Evolutionary conservation across 2,888 invertebrate genomes (phyloP).

Genomic region (Nomada fucata): DNA sequence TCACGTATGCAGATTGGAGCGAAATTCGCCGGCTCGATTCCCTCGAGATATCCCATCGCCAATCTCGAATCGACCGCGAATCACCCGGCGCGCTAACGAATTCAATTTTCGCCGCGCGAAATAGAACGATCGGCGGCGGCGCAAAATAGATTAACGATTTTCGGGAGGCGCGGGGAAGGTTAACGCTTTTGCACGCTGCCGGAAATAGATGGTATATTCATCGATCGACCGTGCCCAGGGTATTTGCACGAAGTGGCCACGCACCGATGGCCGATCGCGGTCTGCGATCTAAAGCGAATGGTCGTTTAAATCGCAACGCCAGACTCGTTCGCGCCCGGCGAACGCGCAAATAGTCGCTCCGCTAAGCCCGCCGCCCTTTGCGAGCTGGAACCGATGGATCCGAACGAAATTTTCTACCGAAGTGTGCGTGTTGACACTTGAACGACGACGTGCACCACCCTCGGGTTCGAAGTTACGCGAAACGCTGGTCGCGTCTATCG

Average conservation of each 20-base stretch:
- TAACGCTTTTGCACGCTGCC: constrained; percentile 43
- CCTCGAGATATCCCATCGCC: background rate
- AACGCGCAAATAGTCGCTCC: constrained; percentile 48
- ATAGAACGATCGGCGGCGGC: background rate
- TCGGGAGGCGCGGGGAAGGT: constrained; percentile 26
- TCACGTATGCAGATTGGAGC: background rate
- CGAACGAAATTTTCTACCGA: constrained; percentile 35
- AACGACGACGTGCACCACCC: constrained; percentile 28
- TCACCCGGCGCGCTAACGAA: no score
- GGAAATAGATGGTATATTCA: constrained; percentile 59
- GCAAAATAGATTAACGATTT: constrained; percentile 42
- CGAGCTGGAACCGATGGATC: background rate
- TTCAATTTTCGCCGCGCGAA: background rate
- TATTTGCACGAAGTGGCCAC: constrained; percentile 30
- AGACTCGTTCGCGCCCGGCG: constrained; percentile 18
- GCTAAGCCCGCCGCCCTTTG: constrained; percentile 43
- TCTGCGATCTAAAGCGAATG: constrained; percentile 57
- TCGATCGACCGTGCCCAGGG: constrained; percentile 46
- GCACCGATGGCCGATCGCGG: constrained; percentile 51
- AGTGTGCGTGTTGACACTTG: constrained; percentile 48
- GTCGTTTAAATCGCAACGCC: constrained; percentile 53
- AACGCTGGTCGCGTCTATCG: constrained; percentile 16
- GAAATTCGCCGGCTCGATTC: background rate
- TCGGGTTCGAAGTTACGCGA: constrained; percentile 45
- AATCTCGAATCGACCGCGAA: background rate